Conservation (phyloP, 2,888 invertebrate species). For the Lordiphosa andalusiaca region DNA sequence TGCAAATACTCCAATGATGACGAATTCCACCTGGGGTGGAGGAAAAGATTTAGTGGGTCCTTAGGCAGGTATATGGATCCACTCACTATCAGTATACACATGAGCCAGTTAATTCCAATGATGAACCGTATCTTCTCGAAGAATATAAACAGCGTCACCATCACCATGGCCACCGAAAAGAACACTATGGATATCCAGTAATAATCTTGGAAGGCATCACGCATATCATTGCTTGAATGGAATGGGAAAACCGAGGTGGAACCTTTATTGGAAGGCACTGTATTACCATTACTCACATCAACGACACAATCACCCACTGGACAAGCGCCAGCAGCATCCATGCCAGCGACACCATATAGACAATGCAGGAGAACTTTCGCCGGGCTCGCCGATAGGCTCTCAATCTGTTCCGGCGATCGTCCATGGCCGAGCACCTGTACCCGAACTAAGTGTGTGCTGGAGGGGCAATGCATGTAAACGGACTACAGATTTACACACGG, state of each 20-base stretch:
- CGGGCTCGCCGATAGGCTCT: constrained; percentile 46
- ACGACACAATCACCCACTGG: constrained; percentile 52
- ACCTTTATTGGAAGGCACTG: too few relatives aligned
- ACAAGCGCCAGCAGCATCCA: constrained; percentile 46
- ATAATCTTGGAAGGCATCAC: background rate
- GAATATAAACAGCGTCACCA: constrained; percentile 56
- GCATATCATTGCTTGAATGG: background rate
- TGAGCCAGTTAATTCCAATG: constrained; percentile 46
- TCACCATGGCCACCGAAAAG: constrained; percentile 45
- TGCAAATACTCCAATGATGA: constrained; percentile 47
- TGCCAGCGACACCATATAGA: constrained; percentile 46
- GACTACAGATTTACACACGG: constrained; percentile 1
- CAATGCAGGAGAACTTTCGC: constrained; percentile 50
- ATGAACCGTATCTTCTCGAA: constrained; percentile 53
- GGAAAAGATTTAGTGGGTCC: too few relatives aligned
- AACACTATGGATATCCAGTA: constrained; percentile 47
- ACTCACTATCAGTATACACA: constrained; percentile 61
- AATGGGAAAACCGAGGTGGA: background rate
- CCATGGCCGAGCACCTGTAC: constrained; percentile 13
- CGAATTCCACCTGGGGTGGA: constrained; percentile 53
- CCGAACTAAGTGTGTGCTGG: too few relatives aligned
- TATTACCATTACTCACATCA: constrained; percentile 40
- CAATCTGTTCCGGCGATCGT: constrained; percentile 18
- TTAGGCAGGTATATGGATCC: too few relatives aligned
- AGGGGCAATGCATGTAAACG: background rate